Evolutionary conservation across 2,888 invertebrate species (phyloP), one percentile per base, ranked within the genome.

Genomic region (Troides aeacus): DNA sequence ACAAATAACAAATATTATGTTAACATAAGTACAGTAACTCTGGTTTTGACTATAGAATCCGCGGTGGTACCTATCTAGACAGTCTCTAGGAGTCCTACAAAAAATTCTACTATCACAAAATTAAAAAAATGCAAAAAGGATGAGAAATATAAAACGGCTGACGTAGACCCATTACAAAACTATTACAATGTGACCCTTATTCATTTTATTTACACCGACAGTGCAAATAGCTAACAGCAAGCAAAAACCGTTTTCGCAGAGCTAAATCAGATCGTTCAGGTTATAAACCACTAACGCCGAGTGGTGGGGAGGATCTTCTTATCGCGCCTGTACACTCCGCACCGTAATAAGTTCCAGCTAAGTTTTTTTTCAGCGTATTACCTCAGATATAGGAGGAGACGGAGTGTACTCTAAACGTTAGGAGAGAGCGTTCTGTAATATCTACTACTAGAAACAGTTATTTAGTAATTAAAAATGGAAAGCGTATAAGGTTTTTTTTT

Each of bases 351-450:
- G 69, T 70, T 58, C 36, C 8, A 23, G 59, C 66, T 58, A 70
- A 70, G 69, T 70, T 70, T 66, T 50, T 50, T 70, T 70, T 62
- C 66, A 57, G 57, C 57, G 69, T 62, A 66, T 62, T 70, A 70
- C 66, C 66, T 62, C 58, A 2, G 62, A 70, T 62, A 70, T 70
- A 66, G 69, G 46, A 21, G 56, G n/a, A 42, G 50, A 62, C 56
- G 15, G 58, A 12, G 57, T 65, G 2, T 69, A 62, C 58, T 62
- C 1, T 23, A 58, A 56, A 17, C 15, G 56, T 61, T 36, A 24
- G 17, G 10, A 30, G 6, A 8, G 17, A 53, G n/a, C 53, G 53
- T 50, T 50, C 15, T n/a, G n/a, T 18, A n/a, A 17, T 17, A n/a
- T n/a, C n/a, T 2, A 18, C 53, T 1, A 2, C 1, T 17, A 53